phyloP scores from a whole-genome alignment of 37 sponge, comb jelly and placozoan species.

The Tethya wilhelma region DNA sequence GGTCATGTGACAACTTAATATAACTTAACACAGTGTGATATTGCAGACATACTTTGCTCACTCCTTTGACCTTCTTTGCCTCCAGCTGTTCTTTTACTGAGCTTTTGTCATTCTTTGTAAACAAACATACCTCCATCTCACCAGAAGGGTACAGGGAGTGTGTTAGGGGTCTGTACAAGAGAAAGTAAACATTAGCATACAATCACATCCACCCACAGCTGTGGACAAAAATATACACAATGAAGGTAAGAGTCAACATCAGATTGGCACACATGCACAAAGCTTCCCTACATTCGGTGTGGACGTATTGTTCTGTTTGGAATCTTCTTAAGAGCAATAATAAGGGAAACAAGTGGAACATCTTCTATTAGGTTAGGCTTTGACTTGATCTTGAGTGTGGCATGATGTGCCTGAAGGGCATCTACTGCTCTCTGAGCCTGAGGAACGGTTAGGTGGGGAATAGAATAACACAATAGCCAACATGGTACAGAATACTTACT shows the following conservation, averaged over 20 bases:
- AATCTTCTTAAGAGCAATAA: slow-evolving; percentile 73
- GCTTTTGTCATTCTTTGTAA: slow-evolving; percentile 70
- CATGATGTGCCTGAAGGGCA: slow-evolving; percentile 66
- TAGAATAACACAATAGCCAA: background rate
- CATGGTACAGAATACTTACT: too few relatives aligned
- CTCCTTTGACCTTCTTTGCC: slow-evolving; percentile 48
- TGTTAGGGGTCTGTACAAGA: slow-evolving; percentile 52
- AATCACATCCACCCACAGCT: too few relatives aligned
- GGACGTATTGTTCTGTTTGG: slow-evolving; percentile 58
- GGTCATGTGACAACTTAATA: too few relatives aligned
- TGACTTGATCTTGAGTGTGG: slow-evolving; percentile 13
- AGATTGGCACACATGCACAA: background rate
- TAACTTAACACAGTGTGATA: background rate
- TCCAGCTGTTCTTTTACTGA: slow-evolving; percentile 53
- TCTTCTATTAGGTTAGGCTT: slow-evolving; percentile 52
- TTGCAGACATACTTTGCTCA: slow-evolving; percentile 56
- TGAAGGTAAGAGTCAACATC: too few relatives aligned
- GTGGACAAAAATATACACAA: too few relatives aligned
- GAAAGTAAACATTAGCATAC: background rate
- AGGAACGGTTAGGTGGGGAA: background rate
- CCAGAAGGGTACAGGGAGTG: slow-evolving; percentile 65
- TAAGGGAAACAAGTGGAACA: slow-evolving; percentile 47
- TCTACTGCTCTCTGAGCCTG: slow-evolving; percentile 64
- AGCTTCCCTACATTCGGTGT: slow-evolving; percentile 51
- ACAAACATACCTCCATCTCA: slow-evolving; percentile 66